Conservation (phyloP, 2,888 invertebrate species). For the Lysandra bellargus region DNA sequence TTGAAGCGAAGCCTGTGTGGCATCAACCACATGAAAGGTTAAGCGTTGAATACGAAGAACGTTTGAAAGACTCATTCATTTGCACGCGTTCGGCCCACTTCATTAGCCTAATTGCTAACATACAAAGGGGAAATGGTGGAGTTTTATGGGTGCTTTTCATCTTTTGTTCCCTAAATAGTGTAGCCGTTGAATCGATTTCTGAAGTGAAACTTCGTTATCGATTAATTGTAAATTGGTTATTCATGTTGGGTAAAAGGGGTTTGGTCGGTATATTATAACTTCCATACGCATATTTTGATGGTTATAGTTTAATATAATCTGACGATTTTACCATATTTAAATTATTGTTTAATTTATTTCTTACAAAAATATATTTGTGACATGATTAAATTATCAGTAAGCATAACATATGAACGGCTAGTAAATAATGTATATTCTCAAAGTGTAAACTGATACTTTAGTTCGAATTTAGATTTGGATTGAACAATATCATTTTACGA, state of each 20-base stretch:
- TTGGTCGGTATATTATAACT: neutral
- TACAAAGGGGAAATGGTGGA: conserved; percentile 73
- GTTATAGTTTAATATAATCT: too few relatives aligned
- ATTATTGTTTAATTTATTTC: too few relatives aligned
- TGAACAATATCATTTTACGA: conserved; percentile 21
- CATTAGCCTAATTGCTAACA: conserved; percentile 76
- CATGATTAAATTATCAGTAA: too few relatives aligned
- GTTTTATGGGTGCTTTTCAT: conserved; percentile 73
- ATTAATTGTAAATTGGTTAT: conserved; percentile 23
- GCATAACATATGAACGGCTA: neutral
- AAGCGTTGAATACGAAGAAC: conserved; percentile 67
- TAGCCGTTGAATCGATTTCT: conserved; percentile 33
- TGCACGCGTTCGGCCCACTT: conserved; percentile 63
- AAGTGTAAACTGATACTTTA: neutral
- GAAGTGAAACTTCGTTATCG: conserved; percentile 29
- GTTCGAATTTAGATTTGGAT: neutral
- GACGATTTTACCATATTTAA: too few relatives aligned
- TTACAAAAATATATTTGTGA: too few relatives aligned
- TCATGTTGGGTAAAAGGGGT: neutral
- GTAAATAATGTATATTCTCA: neutral
- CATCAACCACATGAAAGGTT: conserved; percentile 78
- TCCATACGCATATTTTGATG: neutral
- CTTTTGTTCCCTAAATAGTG: conserved; percentile 58
- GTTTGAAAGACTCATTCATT: conserved; percentile 68
- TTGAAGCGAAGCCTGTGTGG: conserved; percentile 67